Evolutionary conservation across 2,797 vertebrate genomes (phyloP), one percentile per base, ranked within the genome.

Genomic region (Cercopithecus neglectus): DNA sequence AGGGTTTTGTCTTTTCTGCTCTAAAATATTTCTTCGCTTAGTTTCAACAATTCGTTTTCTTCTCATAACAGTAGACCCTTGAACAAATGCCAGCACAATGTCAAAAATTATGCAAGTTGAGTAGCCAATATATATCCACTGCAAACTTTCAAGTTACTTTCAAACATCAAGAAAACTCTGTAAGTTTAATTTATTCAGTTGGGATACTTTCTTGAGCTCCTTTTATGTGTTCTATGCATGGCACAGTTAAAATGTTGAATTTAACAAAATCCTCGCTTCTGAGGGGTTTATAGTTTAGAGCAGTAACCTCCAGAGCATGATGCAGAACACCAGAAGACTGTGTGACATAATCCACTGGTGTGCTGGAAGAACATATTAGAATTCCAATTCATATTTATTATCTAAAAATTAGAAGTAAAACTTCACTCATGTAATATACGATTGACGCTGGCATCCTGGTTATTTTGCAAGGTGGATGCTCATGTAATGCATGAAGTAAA

Each of bases 1-100:
- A 70, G 98, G 72, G 79, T 87, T 97, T 97, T 98, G 98, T 97
- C 98, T 98, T 98, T 98, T 98, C 86, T 98, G 97, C 97, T 99
- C 99, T 97, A 97, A 89, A 96, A 98, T 96, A 84, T 90, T 92
- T 98, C 98, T 99, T 79, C 96, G 98, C 87, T 98, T 98, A 89
- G 97, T 98, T 96, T 98, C 98, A 95, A 95, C 70, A 95, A 79
- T 85, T 93, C 96, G 97, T 97, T 98, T 99, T 98, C 98, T 98
- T 97, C 98, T 98, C 97, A 48, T 84, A 96, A 97, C 36, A 75
- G 98, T 55, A 97, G 87, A 82, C 96, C 98, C 99, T 99, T 98
- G 98, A 98, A 97, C 57, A 92, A 98, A 89, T 96, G 13, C 44
- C 93, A 98, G 44, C 53, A 64, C 92, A 98, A 98, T 91, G 33